These are phyloP conservation scores for Candoia aspera DNA, from an alignment of 2,113 vertebrate species.

Conservation along the genomic window DNA sequence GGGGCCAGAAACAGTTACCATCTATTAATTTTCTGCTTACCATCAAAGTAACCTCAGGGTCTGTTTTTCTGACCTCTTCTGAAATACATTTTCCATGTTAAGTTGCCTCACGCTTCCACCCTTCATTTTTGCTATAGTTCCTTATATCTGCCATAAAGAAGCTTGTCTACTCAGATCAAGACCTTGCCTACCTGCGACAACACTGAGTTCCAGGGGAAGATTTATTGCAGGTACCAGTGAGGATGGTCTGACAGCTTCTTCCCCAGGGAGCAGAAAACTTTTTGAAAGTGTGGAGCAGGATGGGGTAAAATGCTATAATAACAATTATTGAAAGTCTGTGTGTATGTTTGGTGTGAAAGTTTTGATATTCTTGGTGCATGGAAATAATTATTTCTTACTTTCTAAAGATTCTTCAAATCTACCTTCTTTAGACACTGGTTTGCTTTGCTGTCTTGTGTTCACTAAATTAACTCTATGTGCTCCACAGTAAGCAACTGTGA, in stretches of 20 bases:
- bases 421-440: not conserved
- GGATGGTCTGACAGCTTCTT: not conserved
- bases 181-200: not conserved
- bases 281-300: not conserved
- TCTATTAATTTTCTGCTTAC: not conserved
- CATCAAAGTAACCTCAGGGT: not conserved
- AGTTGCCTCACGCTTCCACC: not conserved
- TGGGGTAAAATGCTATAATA: not conserved
- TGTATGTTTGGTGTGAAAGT: not conserved
- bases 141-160: not conserved
- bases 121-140: not conserved
- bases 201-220: not conserved
- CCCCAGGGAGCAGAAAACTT: not conserved
- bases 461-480: not conserved
- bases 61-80: not conserved
- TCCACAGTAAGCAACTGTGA: not conserved
- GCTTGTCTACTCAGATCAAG: not conserved
- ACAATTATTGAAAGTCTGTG: not conserved
- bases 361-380: not conserved
- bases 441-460: not conserved
- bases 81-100: not conserved
- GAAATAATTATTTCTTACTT: not conserved
- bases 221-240: not conserved
- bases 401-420: not conserved
- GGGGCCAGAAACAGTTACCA: not conserved